phyloP scores from a whole-genome alignment of 2,113 vertebrate genomes.

The Aleadryas rufinucha region DNA sequence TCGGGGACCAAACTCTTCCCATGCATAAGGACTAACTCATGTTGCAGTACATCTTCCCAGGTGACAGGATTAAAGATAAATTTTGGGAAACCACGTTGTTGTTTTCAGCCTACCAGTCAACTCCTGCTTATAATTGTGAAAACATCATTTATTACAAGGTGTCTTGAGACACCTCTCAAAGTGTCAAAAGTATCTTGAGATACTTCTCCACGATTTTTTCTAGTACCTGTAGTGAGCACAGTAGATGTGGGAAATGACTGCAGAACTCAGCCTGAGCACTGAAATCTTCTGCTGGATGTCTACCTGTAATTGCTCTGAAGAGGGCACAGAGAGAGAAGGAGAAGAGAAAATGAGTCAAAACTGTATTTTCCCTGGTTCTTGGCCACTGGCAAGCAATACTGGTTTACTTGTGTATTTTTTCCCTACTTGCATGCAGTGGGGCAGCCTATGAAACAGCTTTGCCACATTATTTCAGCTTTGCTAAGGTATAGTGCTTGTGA shows the following conservation, averaged over 20 bases:
- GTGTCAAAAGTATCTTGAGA: background rate
- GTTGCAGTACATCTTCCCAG: slow-evolving; percentile 13
- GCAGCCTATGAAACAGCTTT: background rate
- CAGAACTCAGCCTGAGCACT: background rate
- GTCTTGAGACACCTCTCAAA: background rate
- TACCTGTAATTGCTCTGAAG: background rate
- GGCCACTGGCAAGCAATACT: background rate
- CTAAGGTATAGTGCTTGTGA: background rate
- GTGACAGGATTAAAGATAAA: background rate
- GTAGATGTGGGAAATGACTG: background rate
- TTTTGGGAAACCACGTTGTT: background rate
- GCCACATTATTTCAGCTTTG: background rate
- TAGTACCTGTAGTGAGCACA: background rate
- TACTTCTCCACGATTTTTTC: background rate
- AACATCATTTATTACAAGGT: background rate
- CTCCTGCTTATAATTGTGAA: background rate
- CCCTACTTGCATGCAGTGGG: background rate
- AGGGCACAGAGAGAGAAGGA: background rate
- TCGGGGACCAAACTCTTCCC: background rate
- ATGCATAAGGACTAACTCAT: background rate
- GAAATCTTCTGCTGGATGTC: background rate
- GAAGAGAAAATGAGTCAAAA: background rate
- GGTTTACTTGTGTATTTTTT: background rate
- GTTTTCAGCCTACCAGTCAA: background rate
- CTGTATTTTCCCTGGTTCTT: background rate